Percentiles rank a stretch among this genome's conserved stretches.
These are phyloP conservation scores for Rhagonycha lutea DNA, from an alignment of 2,888 invertebrate species.

Conservation along the genomic window DNA sequence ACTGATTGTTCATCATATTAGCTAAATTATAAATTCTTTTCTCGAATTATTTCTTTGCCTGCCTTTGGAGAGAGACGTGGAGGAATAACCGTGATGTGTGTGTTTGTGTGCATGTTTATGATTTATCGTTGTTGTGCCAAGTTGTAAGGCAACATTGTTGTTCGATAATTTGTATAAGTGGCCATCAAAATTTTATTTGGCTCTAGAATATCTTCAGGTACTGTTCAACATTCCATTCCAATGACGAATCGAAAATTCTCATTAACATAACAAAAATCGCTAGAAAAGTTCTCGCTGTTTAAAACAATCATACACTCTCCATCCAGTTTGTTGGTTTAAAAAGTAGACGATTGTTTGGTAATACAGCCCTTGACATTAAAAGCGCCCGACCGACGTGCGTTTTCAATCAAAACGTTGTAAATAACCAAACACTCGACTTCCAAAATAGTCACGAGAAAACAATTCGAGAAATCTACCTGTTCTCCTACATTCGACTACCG, in stretches of 20 bases:
- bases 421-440: slow-evolving; percentile 15
- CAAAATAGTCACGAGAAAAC: slow-evolving; percentile 23
- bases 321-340: neutral
- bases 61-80: neutral
- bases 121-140: neutral
- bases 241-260: neutral
- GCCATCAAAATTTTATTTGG: slow-evolving; percentile 14
- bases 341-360: neutral
- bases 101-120: neutral
- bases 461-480: slow-evolving; percentile 33
- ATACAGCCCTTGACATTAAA: neutral
- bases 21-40: neutral
- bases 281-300: neutral
- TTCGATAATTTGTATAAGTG: slow-evolving; percentile 21
- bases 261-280: neutral
- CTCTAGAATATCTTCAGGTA: neutral
- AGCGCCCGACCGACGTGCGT: neutral
- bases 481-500: slow-evolving; percentile 25
- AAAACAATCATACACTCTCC: neutral
- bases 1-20: neutral
- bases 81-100: neutral
- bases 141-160: slow-evolving; percentile 15
- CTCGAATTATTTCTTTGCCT: neutral
- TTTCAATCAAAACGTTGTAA: slow-evolving; percentile 18
- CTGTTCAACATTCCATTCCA: neutral